Base-by-base conservation (phyloP, 2,888 invertebrate species). In the Melanophora roralis region DNA sequence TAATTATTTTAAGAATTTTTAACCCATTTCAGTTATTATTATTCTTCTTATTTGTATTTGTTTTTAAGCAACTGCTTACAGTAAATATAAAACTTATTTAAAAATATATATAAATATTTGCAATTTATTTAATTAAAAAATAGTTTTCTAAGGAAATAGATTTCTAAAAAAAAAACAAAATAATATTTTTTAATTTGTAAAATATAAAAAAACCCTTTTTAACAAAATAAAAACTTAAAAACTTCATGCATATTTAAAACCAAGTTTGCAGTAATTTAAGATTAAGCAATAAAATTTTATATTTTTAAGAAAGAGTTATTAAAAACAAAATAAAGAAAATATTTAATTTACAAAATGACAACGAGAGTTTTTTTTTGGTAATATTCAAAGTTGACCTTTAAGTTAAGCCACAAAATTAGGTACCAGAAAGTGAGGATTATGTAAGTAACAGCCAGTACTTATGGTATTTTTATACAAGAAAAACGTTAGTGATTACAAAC, bases 181-280 rank as follows among this genome's bases (percentile, higher is more conserved):
- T 11, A 14, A n/a, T 38, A 9, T 11, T 9, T 36, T 27, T 47
- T 11, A 49, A 59, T 59, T 47, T 34, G 8, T 34, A 23, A 69
- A 23, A 23, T 16, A 8, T 16, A 16, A 21, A 59, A 23, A 43
- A 32, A n/a, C n/a, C n/a, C n/a, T n/a, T 1, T 2, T 16, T 12
- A 32, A 21, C n/a, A n/a, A n/a, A 51, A 62, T 9, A 23, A 11
- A 53, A 12, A 62, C 53, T 38, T 75, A 40, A 27, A 49, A 51
- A 65, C 53, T 43, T 16, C 43, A 76, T 51, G 40, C 79, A 76
- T 80, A 80, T 80, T 80, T 67, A 34, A 72, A 80, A 76, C 76
- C 32, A 80, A 80, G 76, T 76, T 80, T 76, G 62, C 36, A 51
- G 34, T 79, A 79, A 74, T 68, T 64, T 53, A 68, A 32, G 47